These are phyloP conservation scores for Popillia japonica DNA, from an alignment of 1,140 invertebrate species.

Conservation along the genomic window DNA sequence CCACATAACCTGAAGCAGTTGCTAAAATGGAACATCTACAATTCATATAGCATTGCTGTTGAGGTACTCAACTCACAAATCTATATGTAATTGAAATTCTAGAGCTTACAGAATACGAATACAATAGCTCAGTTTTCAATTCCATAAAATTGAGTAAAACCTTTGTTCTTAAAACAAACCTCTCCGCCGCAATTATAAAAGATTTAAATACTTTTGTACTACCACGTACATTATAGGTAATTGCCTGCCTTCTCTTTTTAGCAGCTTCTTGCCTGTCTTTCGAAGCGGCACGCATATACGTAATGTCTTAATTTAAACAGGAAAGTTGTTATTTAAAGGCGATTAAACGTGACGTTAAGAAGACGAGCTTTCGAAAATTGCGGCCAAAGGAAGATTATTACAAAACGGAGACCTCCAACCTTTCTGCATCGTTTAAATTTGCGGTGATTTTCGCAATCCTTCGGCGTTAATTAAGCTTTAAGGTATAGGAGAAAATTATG, in stretches of 20 bases:
- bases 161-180: no score
- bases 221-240: background rate
- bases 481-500: background rate
- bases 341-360: conserved; percentile 38
- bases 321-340: conserved; percentile 35
- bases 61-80: no score
- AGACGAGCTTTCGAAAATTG: conserved; percentile 36
- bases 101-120: no score
- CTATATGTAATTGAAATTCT: no score
- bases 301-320: conserved; percentile 32
- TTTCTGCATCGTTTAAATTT: background rate
- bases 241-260: background rate
- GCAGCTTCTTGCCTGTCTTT: background rate
- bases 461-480: conserved; percentile 32
- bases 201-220: no score
- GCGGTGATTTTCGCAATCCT: background rate
- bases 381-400: background rate
- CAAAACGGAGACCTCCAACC: conserved; percentile 26
- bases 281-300: background rate
- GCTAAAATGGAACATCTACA: no score
- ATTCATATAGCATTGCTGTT: no score
- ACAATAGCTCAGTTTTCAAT: no score
- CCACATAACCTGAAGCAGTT: no score
- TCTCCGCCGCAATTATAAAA: no score
- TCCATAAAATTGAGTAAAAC: no score